Percentiles rank a stretch among this genome's conserved stretches.
Evolutionary conservation across 2,888 invertebrate genomes (phyloP).

Genomic region (Drosophila flavopinicola): DNA sequence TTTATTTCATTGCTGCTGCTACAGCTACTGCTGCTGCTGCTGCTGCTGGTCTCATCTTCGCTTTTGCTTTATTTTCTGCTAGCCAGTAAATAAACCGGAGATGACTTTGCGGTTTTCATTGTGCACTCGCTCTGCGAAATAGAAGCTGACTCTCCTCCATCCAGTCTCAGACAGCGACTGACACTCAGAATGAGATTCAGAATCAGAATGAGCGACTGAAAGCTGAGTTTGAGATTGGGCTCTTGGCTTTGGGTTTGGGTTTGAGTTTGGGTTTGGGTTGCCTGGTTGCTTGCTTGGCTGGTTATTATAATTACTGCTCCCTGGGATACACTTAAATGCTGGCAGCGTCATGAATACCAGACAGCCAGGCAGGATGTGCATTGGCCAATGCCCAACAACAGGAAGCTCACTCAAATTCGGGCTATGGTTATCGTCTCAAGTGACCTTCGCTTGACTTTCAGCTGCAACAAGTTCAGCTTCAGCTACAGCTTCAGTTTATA

Average conservation of each 20-base stretch:
- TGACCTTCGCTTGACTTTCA: constrained; percentile 58
- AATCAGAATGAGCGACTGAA: constrained; percentile 21
- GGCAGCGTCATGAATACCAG: constrained; percentile 66
- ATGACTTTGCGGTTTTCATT: constrained; percentile 81
- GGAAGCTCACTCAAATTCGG: constrained; percentile 50
- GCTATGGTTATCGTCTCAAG: constrained; percentile 31
- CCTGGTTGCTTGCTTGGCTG: constrained; percentile 31
- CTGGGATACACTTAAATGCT: constrained; percentile 68
- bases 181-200: constrained; percentile 25
- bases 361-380: constrained; percentile 63
- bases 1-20: constrained; percentile 20
- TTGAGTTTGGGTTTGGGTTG: constrained; percentile 19
- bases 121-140: constrained; percentile 65
- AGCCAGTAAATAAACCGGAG: constrained; percentile 80
- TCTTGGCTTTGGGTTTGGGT: constrained; percentile 15
- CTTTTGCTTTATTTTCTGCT: constrained; percentile 50
- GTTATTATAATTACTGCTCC: constrained; percentile 75
- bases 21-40: constrained; percentile 1
- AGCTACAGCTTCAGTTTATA: constrained; percentile 39
- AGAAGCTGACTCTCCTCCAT: too few species aligned
- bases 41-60: constrained; percentile 49
- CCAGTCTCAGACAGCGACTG: constrained; percentile 24
- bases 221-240: constrained; percentile 28
- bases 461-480: constrained; percentile 20
- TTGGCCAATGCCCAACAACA: constrained; percentile 44